Percentiles rank a stretch among this genome's conserved stretches.
phyloP scores from a whole-genome alignment of 1,140 invertebrate species.

The Pogonomyrmex californicus region DNA sequence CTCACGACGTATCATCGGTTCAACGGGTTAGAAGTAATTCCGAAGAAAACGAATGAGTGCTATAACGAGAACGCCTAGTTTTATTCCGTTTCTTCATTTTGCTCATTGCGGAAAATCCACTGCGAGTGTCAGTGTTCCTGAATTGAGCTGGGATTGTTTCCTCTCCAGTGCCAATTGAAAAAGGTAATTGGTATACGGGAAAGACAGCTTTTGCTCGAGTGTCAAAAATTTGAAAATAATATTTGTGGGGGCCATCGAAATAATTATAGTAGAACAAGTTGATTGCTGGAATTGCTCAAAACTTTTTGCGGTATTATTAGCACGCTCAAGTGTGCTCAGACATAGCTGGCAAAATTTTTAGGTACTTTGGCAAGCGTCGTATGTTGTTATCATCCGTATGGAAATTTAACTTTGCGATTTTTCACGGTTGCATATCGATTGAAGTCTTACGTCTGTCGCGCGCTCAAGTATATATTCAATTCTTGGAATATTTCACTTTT shows the following conservation, averaged over 20 bases:
- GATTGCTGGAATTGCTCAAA: no score
- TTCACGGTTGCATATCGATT: not conserved
- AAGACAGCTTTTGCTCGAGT: not conserved
- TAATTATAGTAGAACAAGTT: not conserved
- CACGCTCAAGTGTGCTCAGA: no score
- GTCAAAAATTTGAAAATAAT: no score
- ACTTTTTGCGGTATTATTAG: no score
- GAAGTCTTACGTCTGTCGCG: not conserved
- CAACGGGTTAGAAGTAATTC: slow-evolving; percentile 56
- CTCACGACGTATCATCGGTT: slow-evolving; percentile 43
- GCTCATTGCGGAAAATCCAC: slow-evolving; percentile 34
- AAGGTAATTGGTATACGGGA: not conserved
- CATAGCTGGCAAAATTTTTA: no score
- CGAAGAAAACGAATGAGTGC: slow-evolving; percentile 48
- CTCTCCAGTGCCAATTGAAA: slow-evolving; percentile 41
- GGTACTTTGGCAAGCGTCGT: no score
- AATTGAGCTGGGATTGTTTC: slow-evolving; percentile 7
- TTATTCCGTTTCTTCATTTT: slow-evolving; percentile 37
- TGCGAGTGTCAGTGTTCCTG: slow-evolving; percentile 2
- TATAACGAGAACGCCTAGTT: slow-evolving; percentile 50
- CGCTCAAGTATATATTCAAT: not conserved
- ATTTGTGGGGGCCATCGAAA: no score
- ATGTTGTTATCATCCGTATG: not conserved
- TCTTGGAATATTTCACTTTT: not conserved
- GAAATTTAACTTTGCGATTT: not conserved